These are phyloP conservation scores for Microtus pennsylvanicus DNA, from an alignment of 2,113 vertebrate genomes.

Conservation along the genomic window DNA sequence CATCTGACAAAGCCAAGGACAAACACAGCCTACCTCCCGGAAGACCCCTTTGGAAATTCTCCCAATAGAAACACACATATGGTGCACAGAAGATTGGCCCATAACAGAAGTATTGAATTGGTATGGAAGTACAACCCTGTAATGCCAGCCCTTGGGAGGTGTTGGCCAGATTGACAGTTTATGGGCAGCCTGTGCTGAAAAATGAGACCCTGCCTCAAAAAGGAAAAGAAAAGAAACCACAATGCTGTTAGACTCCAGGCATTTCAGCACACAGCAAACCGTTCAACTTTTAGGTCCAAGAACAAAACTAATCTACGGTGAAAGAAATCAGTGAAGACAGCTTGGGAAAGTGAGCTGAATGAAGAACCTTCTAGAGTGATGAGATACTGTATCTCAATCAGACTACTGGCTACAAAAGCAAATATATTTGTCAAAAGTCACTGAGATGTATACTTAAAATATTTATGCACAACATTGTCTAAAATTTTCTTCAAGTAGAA, in stretches of 20 bases:
- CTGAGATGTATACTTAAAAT: background rate
- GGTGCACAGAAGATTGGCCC: background rate
- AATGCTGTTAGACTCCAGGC: background rate
- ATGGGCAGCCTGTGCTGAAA: background rate
- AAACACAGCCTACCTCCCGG: background rate
- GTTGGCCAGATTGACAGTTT: background rate
- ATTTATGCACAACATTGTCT: background rate
- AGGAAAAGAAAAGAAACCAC: background rate
- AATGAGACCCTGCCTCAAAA: background rate
- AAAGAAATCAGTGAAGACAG: background rate
- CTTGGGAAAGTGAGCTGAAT: background rate
- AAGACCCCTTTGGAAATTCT: background rate
- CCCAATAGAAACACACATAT: background rate
- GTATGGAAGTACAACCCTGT: background rate
- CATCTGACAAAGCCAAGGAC: background rate
- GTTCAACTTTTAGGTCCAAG: background rate
- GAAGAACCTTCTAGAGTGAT: background rate
- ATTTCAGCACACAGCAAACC: background rate
- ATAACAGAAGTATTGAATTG: background rate
- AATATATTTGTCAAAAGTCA: slow-evolving; percentile 25
- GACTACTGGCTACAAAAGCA: background rate
- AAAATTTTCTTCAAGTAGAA: slow-evolving; percentile 34
- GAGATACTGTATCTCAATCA: background rate
- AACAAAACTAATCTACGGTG: background rate
- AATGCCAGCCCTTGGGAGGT: background rate